Base-by-base conservation (phyloP, 2,888 invertebrate species). In the Lycocerus yunnanus region DNA sequence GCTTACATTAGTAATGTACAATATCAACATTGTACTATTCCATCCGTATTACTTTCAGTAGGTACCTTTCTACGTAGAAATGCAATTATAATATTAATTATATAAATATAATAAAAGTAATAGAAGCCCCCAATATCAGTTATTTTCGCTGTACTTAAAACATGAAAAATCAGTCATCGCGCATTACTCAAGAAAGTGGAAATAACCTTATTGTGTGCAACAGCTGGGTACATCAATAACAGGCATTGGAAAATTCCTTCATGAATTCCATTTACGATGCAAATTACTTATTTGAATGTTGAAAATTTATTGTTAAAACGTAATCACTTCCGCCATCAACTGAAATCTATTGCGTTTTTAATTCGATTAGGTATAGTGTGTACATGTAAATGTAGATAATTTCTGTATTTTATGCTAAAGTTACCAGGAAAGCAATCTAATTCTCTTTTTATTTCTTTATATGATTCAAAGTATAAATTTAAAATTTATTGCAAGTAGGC, bases 161-260 rank as follows among this genome's bases (percentile, higher is more conserved):
- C 11, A 71, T 71, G 20, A 65, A 66, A 65, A 71, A 16, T 65
- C 71, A 71, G 66, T 71, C 71, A 21, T 71, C 65, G 71, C 58
- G 59, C 71, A 71, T 71, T 71, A 71, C 71, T 71, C 71, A 71
- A 71, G 71, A 65, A 71, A 71, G 71, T 71, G 71, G 71, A 71
- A 71, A 71, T 71, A 71, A 71, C 71, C 71, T 71, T 71, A 71
- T 71, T 71, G 71, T 71, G 66, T 27, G 71, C 71, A 71, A 71
- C 71, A 71, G 71, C 71, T 71, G 71, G 71, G 71, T 71, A 71
- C 71, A 71, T 71, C 71, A 71, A 71, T 71, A 71, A 71, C 66
- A 24, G 71, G 21, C 71, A 71, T 71, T 65, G 71, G 71, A 65
- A 66, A 58, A 71, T 71, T 70, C 65, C 71, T 66, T 59, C 66